Evolutionary conservation across 2,113 vertebrate genomes (phyloP).

Genomic region (Alligator sinensis): DNA sequence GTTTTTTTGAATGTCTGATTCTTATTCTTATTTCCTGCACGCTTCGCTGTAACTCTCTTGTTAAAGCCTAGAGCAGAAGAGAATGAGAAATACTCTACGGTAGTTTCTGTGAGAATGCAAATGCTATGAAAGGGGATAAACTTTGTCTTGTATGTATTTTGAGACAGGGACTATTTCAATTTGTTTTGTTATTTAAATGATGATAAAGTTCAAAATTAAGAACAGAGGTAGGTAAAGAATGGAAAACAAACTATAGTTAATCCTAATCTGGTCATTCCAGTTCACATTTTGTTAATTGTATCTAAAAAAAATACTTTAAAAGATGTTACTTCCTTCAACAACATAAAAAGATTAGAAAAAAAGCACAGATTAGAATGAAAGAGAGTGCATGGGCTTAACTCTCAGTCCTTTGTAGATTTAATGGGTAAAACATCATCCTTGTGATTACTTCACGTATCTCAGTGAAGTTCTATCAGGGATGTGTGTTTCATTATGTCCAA

Average conservation of each 20-base stretch:
- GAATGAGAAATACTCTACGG: conserved; percentile 18
- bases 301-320: background rate
- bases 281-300: background rate
- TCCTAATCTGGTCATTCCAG: background rate
- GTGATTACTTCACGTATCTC: background rate
- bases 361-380: background rate
- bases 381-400: background rate
- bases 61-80: conserved; percentile 77
- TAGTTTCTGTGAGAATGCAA: conserved; percentile 35
- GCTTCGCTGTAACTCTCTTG: conserved; percentile 84
- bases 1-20: conserved; percentile 84
- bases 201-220: accelerated
- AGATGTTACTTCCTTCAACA: background rate
- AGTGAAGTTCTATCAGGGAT: background rate
- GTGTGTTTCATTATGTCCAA: background rate
- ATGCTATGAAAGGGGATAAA: background rate
- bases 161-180: background rate
- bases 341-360: background rate
- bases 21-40: conserved; percentile 82
- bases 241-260: background rate
- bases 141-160: background rate
- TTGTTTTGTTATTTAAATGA: background rate
- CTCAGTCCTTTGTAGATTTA: background rate
- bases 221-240: background rate
- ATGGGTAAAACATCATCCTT: background rate